Evolutionary conservation across 2,797 vertebrate genomes (phyloP), one percentile per base, ranked within the genome.

Genomic region (Tauraco hartlaubi): DNA sequence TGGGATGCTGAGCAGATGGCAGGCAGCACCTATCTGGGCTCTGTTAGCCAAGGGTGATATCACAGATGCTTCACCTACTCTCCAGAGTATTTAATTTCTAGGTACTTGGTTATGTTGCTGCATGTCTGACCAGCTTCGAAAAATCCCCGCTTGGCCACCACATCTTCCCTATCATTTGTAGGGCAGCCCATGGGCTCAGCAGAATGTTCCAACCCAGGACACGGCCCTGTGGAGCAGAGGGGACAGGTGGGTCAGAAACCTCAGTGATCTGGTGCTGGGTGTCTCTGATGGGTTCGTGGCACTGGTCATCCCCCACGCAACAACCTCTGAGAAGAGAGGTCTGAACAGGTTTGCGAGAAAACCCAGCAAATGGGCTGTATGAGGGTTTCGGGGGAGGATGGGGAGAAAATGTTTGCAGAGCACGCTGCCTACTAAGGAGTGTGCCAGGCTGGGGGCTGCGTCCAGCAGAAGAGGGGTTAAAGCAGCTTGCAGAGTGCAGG

Each of bases 31-130:
- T 79, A 41, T 6, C 31, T 29, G 56, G 41, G 63, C 71, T 91
- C 89, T 52, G 49, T 12, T 52, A 85, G 77, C 78, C 85, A 91
- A 61, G 56, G 52, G 35, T 54, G 39, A 7, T 21, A 76, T 14
- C 61, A 48, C 80, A 96, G 88, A n/a, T 74, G 83, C 71, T 96
- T 62, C 74, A 82, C 66, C 39, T 84, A 0, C 23, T 94, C 80
- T 73, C 85, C 11, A 19, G 63, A 22, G 66, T 19, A 33, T 79
- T 94, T 54, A 1, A 33, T 87, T 93, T n/a, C 46, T 44, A 85
- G 37, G 26, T 28, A 28, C 25, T 62, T 37, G 31, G 48, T 37
- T 59, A 6, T 7, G 12, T 7, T 75, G 54, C 71, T 69, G 35
- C 1, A 0, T 51, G n/a, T 71, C 73, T 78, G 62, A 73, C 17